These are phyloP conservation scores for Diabrotica undecimpunctata DNA, from an alignment of 1,140 invertebrate species.

Conservation along the genomic window DNA sequence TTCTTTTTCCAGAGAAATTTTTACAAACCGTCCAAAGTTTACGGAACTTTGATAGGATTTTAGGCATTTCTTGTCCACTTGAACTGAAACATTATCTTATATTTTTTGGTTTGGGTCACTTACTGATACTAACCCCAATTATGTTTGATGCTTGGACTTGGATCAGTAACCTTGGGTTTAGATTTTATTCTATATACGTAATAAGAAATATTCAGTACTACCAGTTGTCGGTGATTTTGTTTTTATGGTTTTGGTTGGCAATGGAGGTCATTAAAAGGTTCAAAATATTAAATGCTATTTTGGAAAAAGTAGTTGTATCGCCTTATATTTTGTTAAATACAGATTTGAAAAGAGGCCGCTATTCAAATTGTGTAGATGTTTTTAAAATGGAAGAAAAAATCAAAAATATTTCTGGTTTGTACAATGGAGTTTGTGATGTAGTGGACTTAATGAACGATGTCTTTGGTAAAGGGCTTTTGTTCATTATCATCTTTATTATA, in stretches of 20 bases:
- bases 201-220: slow-evolving; percentile 3
- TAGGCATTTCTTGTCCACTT: neutral
- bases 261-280: slow-evolving; percentile 5
- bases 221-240: neutral
- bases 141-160: neutral
- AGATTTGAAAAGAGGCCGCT: neutral
- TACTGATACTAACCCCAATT: neutral
- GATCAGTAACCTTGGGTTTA: no score
- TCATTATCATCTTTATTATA: slow-evolving; percentile 4
- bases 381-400: neutral
- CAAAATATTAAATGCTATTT: neutral
- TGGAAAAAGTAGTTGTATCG: neutral
- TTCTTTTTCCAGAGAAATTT: neutral
- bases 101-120: neutral
- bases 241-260: neutral
- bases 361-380: neutral
- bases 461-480: neutral
- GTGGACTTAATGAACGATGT: neutral
- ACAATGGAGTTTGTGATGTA: neutral
- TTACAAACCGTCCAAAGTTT: neutral
- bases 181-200: neutral
- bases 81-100: neutral
- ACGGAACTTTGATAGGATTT: neutral
- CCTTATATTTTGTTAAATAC: neutral
- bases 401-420: neutral